phyloP scores from a whole-genome alignment of 2,797 vertebrate genomes.

The Phylloscopus collybita region DNA sequence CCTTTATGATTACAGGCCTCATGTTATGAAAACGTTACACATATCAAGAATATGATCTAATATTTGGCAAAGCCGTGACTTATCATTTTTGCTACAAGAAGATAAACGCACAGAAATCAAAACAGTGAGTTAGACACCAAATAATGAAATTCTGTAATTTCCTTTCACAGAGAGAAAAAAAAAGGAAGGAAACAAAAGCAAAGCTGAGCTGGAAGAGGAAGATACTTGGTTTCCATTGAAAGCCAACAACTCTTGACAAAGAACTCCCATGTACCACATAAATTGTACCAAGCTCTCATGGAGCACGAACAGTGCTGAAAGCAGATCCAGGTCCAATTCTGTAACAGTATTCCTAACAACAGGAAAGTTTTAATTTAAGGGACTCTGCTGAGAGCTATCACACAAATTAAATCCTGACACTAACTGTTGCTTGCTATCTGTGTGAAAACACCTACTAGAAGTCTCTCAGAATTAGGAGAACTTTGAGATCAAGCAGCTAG shows the following conservation, averaged over 20 bases:
- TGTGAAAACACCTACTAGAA: not conserved
- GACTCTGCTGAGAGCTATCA: not conserved
- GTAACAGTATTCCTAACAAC: not conserved
- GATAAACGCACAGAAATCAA: constrained; percentile 54
- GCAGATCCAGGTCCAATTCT: not conserved
- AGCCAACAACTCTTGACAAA: not conserved
- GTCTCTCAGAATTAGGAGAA: not conserved
- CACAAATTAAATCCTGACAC: not conserved
- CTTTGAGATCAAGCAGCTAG: not conserved
- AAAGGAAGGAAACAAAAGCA: constrained; percentile 23
- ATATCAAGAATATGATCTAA: not conserved
- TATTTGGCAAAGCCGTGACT: constrained; percentile 21
- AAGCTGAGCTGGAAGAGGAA: constrained; percentile 35
- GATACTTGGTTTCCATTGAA: not conserved
- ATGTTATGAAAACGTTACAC: not conserved
- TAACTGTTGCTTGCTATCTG: not conserved
- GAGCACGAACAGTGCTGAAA: not conserved
- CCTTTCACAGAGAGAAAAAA: not conserved
- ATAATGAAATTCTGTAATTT: constrained; percentile 47
- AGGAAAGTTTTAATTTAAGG: not conserved
- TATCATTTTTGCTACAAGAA: constrained; percentile 13
- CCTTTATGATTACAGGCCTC: not conserved
- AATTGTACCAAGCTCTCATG: not conserved
- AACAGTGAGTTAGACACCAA: constrained; percentile 24
- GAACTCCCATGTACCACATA: not conserved